Evolutionary conservation across 2,888 invertebrate genomes (phyloP).

Genomic region (Trisateles emortualis): DNA sequence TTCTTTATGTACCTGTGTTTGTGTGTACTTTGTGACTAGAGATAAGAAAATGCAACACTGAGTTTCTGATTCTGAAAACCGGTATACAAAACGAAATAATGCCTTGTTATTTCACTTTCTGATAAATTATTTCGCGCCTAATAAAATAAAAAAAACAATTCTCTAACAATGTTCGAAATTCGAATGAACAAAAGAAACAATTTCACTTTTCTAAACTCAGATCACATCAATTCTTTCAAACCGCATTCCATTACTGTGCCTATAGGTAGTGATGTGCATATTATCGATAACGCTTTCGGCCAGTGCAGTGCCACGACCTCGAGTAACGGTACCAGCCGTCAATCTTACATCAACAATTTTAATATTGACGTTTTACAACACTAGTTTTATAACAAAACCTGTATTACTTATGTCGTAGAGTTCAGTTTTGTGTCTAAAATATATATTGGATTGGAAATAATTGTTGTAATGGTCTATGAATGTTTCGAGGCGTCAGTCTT

Average conservation of each 20-base stretch:
- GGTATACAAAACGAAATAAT: too few relatives aligned
- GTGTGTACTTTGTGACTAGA: too few relatives aligned
- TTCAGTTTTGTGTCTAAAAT: conserved; percentile 45
- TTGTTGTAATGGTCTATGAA: conserved; percentile 33
- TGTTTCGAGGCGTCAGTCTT: conserved; percentile 66
- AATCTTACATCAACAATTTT: conserved; percentile 74
- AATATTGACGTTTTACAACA: conserved; percentile 58
- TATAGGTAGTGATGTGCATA: conserved; percentile 71
- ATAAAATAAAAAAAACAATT: neutral
- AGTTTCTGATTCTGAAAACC: too few relatives aligned
- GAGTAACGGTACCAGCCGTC: conserved; percentile 74
- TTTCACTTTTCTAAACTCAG: conserved; percentile 50
- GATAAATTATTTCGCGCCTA: neutral
- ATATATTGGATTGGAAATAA: conserved; percentile 29
- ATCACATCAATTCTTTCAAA: conserved; percentile 72
- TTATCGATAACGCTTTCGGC: conserved; percentile 74
- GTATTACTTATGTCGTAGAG: conserved; percentile 54
- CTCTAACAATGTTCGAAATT: conserved; percentile 2
- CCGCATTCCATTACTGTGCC: conserved; percentile 75
- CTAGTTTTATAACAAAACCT: conserved; percentile 54
- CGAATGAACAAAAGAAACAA: conserved; percentile 45
- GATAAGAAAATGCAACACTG: too few relatives aligned
- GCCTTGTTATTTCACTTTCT: too few relatives aligned
- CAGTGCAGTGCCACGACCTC: conserved; percentile 73
- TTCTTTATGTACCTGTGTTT: too few relatives aligned